These are phyloP conservation scores for Ciconia maguari DNA, from an alignment of 2,113 vertebrate genomes.

Conservation along the genomic window DNA sequence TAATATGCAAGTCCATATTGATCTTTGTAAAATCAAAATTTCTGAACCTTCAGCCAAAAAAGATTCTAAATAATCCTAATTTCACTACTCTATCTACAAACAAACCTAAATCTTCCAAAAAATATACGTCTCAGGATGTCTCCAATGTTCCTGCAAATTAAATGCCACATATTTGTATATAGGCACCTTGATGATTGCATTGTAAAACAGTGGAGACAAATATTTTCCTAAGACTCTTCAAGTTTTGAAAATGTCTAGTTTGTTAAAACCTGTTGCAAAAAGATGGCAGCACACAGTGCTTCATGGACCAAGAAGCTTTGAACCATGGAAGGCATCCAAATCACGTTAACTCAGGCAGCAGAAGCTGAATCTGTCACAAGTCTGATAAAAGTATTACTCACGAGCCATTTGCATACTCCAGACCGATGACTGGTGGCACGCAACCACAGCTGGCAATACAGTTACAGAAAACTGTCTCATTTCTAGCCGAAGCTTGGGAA, in stretches of 20 bases:
- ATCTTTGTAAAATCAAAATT: neutral
- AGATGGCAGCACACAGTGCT: neutral
- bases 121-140: fast-evolving
- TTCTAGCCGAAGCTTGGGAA: neutral
- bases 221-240: neutral
- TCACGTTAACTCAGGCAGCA: neutral
- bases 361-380: neutral
- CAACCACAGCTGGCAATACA: neutral
- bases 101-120: neutral
- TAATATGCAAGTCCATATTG: neutral
- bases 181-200: neutral
- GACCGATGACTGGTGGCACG: neutral
- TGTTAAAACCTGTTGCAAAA: neutral
- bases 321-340: neutral
- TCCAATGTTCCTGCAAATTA: neutral
- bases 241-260: neutral
- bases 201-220: neutral
- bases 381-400: neutral
- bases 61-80: neutral
- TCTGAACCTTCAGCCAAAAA: neutral
- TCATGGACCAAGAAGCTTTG: neutral
- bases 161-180: fast-evolving
- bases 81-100: neutral
- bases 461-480: neutral
- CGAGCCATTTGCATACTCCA: neutral